Conservation (phyloP, 2,797 vertebrate species). For the Melanotaenia parkinsoni region DNA sequence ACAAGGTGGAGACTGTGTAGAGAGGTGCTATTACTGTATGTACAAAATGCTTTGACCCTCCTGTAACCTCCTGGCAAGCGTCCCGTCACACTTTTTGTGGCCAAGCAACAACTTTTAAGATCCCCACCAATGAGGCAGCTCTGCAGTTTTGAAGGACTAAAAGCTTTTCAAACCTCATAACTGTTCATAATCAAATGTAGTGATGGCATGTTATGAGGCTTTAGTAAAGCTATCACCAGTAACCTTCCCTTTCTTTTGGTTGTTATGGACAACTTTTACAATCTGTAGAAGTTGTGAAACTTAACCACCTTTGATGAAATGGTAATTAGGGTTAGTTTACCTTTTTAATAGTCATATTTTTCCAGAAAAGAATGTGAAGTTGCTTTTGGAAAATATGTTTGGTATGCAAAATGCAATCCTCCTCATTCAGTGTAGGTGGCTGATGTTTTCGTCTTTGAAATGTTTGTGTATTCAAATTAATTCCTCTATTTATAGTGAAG, state of each 20-base stretch:
- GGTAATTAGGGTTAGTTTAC: conserved; percentile 67
- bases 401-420: conserved; percentile 66
- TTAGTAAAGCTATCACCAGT: conserved; percentile 60
- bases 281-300: conserved; percentile 60
- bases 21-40: conserved; percentile 69
- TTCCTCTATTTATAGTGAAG: conserved; percentile 72
- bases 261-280: conserved; percentile 53
- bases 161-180: conserved; percentile 69
- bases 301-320: conserved; percentile 55
- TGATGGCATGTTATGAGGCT: conserved; percentile 61
- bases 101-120: conserved; percentile 59
- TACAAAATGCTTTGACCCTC: conserved; percentile 72
- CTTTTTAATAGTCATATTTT: conserved; percentile 83
- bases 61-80: conserved; percentile 50
- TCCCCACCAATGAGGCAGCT: conserved; percentile 78
- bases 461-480: conserved; percentile 71
- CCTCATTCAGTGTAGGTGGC: conserved; percentile 70
- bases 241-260: conserved; percentile 31
- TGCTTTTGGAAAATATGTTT: conserved; percentile 63
- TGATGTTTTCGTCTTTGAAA: conserved; percentile 75
- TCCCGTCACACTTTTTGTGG: conserved; percentile 55
- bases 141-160: conserved; percentile 77
- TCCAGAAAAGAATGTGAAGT: conserved; percentile 82
- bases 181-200: conserved; percentile 61
- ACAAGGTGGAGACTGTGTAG: conserved; percentile 58